phyloP scores from a whole-genome alignment of 2,888 invertebrate genomes.

The Dugesia japonica region DNA sequence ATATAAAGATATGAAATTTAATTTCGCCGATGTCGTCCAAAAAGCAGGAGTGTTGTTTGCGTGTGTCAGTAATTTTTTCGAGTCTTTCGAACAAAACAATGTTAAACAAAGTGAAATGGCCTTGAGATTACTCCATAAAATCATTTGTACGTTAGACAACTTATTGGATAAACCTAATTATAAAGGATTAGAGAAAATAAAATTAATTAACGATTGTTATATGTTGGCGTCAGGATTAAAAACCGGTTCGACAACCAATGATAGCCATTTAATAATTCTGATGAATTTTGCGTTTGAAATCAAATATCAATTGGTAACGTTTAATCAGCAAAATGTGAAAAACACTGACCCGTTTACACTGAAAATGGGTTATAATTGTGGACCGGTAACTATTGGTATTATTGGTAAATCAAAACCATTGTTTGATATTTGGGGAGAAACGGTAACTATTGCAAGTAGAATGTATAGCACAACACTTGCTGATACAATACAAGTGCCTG shows the following conservation, averaged over 20 bases:
- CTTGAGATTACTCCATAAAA: constrained; percentile 72
- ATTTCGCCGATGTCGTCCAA: constrained; percentile 51
- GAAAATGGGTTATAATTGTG: constrained; percentile 81
- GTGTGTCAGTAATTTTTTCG: constrained; percentile 84
- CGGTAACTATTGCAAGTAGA: constrained; percentile 83
- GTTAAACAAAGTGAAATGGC: constrained; percentile 59
- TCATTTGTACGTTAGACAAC: constrained; percentile 47
- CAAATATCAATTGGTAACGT: constrained; percentile 66
- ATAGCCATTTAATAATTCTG: constrained; percentile 58
- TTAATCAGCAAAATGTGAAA: too few species aligned
- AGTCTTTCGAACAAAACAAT: constrained; percentile 52
- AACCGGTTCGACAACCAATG: constrained; percentile 59
- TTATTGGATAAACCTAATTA: constrained; percentile 49
- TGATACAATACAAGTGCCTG: constrained; percentile 1
- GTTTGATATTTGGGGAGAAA: constrained; percentile 95
- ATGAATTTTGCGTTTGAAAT: background rate
- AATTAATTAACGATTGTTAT: constrained; percentile 84
- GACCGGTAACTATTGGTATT: constrained; percentile 77
- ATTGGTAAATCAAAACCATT: constrained; percentile 85
- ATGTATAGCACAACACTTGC: constrained; percentile 65
- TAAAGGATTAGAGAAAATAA: constrained; percentile 91
- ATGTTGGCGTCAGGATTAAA: constrained; percentile 92
- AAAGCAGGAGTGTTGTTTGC: constrained; percentile 83
- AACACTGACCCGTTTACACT: too few species aligned
- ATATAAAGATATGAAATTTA: too few species aligned